A percentile compares a stretch with the other conserved stretches of the same genome.
These are phyloP conservation scores for Syrphus vitripennis DNA, from an alignment of 2,888 invertebrate genomes.

Conservation along the genomic window DNA sequence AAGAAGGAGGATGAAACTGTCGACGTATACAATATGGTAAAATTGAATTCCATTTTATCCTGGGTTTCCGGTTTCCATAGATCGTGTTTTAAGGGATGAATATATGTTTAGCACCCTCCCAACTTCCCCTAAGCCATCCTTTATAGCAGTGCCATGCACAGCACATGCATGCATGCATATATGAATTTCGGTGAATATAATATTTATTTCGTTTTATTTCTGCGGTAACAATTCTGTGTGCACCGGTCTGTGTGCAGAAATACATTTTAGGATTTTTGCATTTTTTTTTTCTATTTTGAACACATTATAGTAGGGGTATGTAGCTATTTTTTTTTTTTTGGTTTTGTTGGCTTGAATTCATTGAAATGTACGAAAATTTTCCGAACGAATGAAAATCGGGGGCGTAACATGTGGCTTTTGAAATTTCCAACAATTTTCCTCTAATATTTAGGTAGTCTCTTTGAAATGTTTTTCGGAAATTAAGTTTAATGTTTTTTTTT, in stretches of 20 bases:
- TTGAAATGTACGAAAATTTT: conserved; percentile 29
- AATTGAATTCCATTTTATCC: conserved; percentile 47
- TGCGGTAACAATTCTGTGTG: conserved; percentile 40
- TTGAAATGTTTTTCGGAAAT: conserved; percentile 23
- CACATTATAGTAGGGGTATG: neutral
- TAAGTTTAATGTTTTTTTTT: neutral
- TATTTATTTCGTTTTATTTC: conserved; percentile 42
- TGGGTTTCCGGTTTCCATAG: conserved; percentile 14
- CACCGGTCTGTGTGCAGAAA: conserved; percentile 27
- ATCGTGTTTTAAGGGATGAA: neutral
- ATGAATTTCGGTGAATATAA: neutral
- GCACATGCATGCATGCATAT: neutral
- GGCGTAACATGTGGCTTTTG: conserved; percentile 44
- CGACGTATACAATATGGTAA: conserved; percentile 44
- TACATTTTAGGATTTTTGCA: conserved; percentile 39
- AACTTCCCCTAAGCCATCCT: neutral
- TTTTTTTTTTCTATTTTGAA: neutral
- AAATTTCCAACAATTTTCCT: conserved; percentile 24
- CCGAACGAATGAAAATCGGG: conserved; percentile 34
- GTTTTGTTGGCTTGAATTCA: neutral
- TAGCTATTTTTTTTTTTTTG: neutral
- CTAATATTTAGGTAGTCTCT: conserved; percentile 12
- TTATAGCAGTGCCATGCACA: neutral
- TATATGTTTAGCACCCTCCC: neutral
- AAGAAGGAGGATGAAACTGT: conserved; percentile 25